Base-by-base conservation (phyloP, 2,113 vertebrate genomes). In the Engraulis encrasicolus region DNA sequence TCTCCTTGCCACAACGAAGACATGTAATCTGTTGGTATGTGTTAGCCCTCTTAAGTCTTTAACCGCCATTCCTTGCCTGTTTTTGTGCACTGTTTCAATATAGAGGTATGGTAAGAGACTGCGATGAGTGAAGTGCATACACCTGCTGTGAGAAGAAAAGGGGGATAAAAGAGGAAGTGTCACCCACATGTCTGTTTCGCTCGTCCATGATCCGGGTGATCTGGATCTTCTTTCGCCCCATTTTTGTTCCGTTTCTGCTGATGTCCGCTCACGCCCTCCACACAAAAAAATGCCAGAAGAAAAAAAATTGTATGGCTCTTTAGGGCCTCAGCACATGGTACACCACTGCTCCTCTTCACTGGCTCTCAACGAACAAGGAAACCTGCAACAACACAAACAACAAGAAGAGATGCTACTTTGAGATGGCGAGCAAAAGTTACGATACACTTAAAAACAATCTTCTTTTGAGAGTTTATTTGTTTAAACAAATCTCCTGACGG, bases 181-280 rank as follows among this genome's bases (percentile, higher is more conserved):
- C 27, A 36, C 66, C 9, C 90, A 99, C 98, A 97, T 99, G 98
- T 85, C 98, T 95, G 93, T 99, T 99, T 92, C 98, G 95, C 91
- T 99, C 98, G 85, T 99, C 98, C 89, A 98, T 95, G 88, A 99
- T 99, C 90, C 98, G 95, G 1, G 97, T 98, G 92, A 99, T 99
- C 92, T 99, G 98, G 92, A 99, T 99, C 96, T 99, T 99, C 95
- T 98, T 99, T 86, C 98, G 95, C 92, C 98, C 98, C 98, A 99
- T 99, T 94, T 94, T n/a, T n/a, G n/a, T n/a, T 96, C 6, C 84
- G 86, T 45, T 82, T 92, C 90, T 23, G 80, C 90, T 86, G 91
- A 93, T 90, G n/a, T 90, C 85, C 92, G 66, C 89, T 88, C 91
- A 34, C 66, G 34, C 58, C 58, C 54, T 23, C n/a, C n/a, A n/a